These are phyloP conservation scores for Hyposoter dolosus DNA, from an alignment of 2,888 invertebrate species.

Conservation along the genomic window DNA sequence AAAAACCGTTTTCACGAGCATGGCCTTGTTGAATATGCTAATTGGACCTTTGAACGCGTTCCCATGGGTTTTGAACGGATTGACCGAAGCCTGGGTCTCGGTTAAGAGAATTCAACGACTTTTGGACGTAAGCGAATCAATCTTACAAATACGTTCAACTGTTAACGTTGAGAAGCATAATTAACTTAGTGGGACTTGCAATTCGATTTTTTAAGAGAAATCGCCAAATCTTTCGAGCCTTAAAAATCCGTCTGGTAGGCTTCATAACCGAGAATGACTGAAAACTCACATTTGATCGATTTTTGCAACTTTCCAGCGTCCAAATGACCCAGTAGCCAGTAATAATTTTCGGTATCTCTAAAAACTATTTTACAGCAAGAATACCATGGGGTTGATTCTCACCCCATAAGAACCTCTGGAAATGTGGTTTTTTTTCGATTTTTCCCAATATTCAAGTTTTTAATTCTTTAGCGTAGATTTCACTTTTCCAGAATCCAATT, in stretches of 20 bases:
- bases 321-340: too few relatives aligned
- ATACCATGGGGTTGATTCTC: too few relatives aligned
- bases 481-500: neutral
- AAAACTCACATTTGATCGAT: neutral
- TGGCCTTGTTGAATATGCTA: slow-evolving; percentile 97
- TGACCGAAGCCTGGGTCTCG: slow-evolving; percentile 98
- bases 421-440: too few relatives aligned
- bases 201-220: neutral
- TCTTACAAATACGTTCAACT: neutral
- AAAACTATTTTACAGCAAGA: too few relatives aligned
- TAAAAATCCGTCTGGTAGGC: too few relatives aligned
- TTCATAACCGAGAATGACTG: too few relatives aligned
- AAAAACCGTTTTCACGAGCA: slow-evolving; percentile 96
- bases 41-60: slow-evolving; percentile 98
- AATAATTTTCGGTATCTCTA: too few relatives aligned
- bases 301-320: neutral
- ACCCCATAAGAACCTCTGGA: too few relatives aligned
- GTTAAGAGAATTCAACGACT: slow-evolving; percentile 94
- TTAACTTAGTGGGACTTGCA: neutral
- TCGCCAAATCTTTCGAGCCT: neutral
- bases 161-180: neutral
- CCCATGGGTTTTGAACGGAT: slow-evolving; percentile 98
- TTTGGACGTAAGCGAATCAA: slow-evolving; percentile 88
- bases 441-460: too few relatives aligned
- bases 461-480: neutral